Percentiles rank a stretch among this genome's conserved stretches.
Evolutionary conservation across 2,797 vertebrate genomes (phyloP).

Genomic region (Neosilurus mollespiculum): DNA sequence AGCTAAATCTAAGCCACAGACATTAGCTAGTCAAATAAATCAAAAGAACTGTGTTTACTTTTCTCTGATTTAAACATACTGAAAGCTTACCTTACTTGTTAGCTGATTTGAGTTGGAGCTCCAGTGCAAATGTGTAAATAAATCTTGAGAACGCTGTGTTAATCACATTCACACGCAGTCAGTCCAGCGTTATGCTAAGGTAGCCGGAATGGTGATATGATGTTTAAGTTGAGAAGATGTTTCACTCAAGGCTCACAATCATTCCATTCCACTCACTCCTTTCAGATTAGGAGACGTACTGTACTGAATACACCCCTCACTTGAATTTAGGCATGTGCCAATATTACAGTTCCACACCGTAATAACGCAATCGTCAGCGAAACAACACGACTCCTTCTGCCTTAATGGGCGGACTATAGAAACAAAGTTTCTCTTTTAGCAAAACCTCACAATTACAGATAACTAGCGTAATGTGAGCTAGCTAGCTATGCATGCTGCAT

Average conservation of each 20-base stretch:
- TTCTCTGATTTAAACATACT: not conserved
- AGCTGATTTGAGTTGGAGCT: not conserved
- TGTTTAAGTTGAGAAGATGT: not conserved
- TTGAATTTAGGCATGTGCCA: constrained; percentile 28
- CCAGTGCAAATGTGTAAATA: not conserved
- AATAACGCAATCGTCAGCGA: not conserved
- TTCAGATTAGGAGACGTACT: constrained; percentile 31
- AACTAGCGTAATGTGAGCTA: not conserved
- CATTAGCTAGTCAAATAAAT: not conserved
- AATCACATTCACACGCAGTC: not conserved
- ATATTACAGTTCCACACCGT: not conserved
- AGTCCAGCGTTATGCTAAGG: not conserved
- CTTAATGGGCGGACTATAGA: not conserved
- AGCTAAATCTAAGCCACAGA: not conserved
- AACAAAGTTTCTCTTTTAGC: not conserved
- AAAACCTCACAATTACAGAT: not conserved
- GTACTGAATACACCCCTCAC: constrained; percentile 16
- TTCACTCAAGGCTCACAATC: not conserved
- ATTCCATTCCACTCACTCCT: not conserved
- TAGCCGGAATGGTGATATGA: not conserved
- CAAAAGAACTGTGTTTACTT: not conserved
- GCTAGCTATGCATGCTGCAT: not conserved
- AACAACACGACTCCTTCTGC: not conserved
- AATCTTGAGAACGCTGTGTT: not conserved
- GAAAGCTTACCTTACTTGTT: not conserved